Evolutionary conservation across 1,140 invertebrate species (phyloP), one percentile per base, ranked within the genome.

Genomic region (Zaprionus nigranus): DNA sequence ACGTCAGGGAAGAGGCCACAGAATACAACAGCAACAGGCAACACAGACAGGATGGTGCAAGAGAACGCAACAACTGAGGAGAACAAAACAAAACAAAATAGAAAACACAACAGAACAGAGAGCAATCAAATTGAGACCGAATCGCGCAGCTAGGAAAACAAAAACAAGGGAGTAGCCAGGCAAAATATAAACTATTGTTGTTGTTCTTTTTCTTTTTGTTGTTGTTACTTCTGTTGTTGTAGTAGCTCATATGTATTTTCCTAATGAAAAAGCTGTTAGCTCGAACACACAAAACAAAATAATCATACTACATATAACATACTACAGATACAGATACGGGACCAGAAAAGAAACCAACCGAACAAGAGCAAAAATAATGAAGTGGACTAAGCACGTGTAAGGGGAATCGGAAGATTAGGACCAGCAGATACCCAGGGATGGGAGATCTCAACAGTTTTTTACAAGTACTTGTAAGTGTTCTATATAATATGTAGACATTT

Each of bases 131-230:
- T 84, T 70, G 64, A 85, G 82, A 83, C 66, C 71, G 75, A 75
- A 86, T 54, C 53, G 78, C 66, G 71, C 82, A 87, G 81, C 84
- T 84, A 88, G 79, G 78, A 88, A 63, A 87, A 86, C 70, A 82
- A 66, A 86, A 75, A 74, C 73, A 78, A 30, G 59, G 59, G 38
- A 59, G 65, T 78, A 67, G 67, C 36, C 68, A 62, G 38, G 36
- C 60, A 60, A 71, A 76, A 59, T 64, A 76, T 53, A 75, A 71
- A 64, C 73, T 64, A 53, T 75, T 75, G 58, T 69, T 71, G 53
- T 69, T 69, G 38, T 24, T 57, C 15, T 68, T 20, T 15, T 49
- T 61, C 7, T 61, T 56, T 22, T 64, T 64, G 62, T 73, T 62
- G 20, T 59, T 63, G 22, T 66, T 73, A 24, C 62, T 76, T 64